Evolutionary conservation across 2,113 vertebrate species (phyloP).

Genomic region (Dascyllus trimaculatus): DNA sequence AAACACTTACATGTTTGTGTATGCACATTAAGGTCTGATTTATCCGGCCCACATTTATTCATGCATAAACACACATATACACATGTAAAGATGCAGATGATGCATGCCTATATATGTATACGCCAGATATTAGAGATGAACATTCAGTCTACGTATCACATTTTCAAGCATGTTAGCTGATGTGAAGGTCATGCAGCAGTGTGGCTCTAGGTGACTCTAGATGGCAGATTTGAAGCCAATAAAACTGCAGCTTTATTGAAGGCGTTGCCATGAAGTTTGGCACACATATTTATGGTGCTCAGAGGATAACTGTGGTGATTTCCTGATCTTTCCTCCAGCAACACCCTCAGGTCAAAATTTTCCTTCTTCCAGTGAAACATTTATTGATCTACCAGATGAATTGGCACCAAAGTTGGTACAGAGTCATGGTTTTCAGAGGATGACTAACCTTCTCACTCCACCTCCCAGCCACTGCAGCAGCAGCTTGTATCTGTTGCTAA

Average conservation of each 20-base stretch:
- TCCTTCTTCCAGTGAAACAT: background rate
- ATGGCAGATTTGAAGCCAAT: background rate
- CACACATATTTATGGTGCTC: background rate
- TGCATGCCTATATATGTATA: background rate
- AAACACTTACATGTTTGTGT: constrained; percentile 40
- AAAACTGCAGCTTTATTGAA: background rate
- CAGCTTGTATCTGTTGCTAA: too few species aligned
- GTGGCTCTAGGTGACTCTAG: too few species aligned
- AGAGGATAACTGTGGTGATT: background rate
- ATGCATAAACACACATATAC: background rate
- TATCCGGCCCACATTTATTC: background rate
- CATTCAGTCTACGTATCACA: too few species aligned
- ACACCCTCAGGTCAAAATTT: background rate
- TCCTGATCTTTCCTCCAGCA: background rate
- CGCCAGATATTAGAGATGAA: too few species aligned
- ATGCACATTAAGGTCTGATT: constrained; percentile 2
- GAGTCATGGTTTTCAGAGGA: background rate
- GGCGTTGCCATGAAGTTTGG: background rate
- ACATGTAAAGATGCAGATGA: background rate
- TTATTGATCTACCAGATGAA: background rate
- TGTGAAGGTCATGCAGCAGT: background rate
- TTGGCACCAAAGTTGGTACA: background rate
- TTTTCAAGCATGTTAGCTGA: background rate
- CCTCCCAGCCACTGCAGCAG: too few species aligned
- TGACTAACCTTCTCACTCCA: background rate